Evolutionary conservation across 2,888 invertebrate genomes (phyloP), one percentile per base, ranked within the genome.

Genomic region (Thymelicus sylvestris): DNA sequence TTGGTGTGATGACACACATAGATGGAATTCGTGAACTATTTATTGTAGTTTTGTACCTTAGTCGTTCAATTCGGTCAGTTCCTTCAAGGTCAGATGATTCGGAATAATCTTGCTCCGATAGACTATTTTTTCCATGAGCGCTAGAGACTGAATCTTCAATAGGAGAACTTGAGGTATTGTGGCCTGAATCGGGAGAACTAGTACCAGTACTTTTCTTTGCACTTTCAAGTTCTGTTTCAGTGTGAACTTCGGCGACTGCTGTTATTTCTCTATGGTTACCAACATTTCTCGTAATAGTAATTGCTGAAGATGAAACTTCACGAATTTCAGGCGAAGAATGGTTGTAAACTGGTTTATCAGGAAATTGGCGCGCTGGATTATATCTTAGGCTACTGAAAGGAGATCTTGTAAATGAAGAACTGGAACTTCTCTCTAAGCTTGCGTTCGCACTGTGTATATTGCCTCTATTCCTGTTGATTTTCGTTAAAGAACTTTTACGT

Each of bases 1-100:
- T 96, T 6, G 98, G 98, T 15, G 98, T 98, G 65, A 98, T 97
- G 3, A 97, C 97, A 87, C 98, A 98, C 96, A 98, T 97, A 6
- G 98, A 98, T 0, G 98, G 98, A 82, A 98, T 98, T 78, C 98
- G 95, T 78, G 97, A 97, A 66, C 97, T 97, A 81, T 97, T 97
- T 59, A 98, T 97, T 1, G 97, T 96, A 0, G 98, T 98, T 90
- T 98, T 98, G 59, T 96, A 96, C 73, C 97, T 94, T 75, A 98
- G 97, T 77, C 98, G 94, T 88, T 98, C 98, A 79, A 97, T 97
- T 81, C 98, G 95, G 83, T 98, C 98, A 39, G 97, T 96, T n/a
- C 97, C 97, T 91, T 97, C 97, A 77, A 97, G 93, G 85, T 98
- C 97, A 0, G 97, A 97, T 57, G 97, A 97, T 89, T 98, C 98